These are phyloP conservation scores for Paralichthys olivaceus DNA, from an alignment of 2,113 vertebrate genomes.

Conservation along the genomic window DNA sequence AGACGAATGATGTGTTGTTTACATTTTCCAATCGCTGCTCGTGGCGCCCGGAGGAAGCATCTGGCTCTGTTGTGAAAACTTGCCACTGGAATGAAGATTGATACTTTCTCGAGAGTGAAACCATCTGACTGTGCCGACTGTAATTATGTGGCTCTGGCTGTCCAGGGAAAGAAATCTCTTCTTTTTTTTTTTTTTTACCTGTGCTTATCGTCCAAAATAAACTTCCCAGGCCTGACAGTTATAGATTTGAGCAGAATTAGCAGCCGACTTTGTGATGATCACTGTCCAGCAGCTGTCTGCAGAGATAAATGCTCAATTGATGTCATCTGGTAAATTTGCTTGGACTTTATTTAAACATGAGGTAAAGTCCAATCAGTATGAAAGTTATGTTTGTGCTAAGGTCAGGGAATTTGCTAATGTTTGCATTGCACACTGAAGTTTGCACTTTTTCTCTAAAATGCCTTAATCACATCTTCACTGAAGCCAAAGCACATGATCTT, in stretches of 20 bases:
- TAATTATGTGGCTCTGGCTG: slow-evolving; percentile 50
- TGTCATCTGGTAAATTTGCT: not conserved
- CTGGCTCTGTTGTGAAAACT: slow-evolving; percentile 62
- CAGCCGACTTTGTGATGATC: slow-evolving; percentile 16
- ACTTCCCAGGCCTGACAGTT: slow-evolving; percentile 32
- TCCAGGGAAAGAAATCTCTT: slow-evolving; percentile 48
- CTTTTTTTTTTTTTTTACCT: slow-evolving; percentile 18
- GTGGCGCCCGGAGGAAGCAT: slow-evolving; percentile 58
- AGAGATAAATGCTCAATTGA: slow-evolving; percentile 29
- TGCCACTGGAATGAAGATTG: slow-evolving; percentile 66
- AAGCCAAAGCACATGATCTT: not conserved
- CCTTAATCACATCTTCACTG: not conserved
- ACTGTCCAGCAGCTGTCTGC: slow-evolving; percentile 44
- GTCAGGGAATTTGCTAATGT: slow-evolving; percentile 16
- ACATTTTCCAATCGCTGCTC: slow-evolving; percentile 53
- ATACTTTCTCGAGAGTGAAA: slow-evolving; percentile 58
- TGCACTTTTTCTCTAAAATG: slow-evolving; percentile 7
- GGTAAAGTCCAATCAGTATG: not conserved
- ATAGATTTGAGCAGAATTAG: slow-evolving; percentile 46
- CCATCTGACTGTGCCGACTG: slow-evolving; percentile 62
- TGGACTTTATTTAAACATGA: slow-evolving; percentile 14
- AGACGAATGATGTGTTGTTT: slow-evolving; percentile 55
- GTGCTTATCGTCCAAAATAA: slow-evolving; percentile 26
- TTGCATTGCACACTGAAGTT: slow-evolving; percentile 1
- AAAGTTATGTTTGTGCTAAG: not conserved